phyloP scores from a whole-genome alignment of 2,797 vertebrate species.

The Aselliscus stoliczkanus region DNA sequence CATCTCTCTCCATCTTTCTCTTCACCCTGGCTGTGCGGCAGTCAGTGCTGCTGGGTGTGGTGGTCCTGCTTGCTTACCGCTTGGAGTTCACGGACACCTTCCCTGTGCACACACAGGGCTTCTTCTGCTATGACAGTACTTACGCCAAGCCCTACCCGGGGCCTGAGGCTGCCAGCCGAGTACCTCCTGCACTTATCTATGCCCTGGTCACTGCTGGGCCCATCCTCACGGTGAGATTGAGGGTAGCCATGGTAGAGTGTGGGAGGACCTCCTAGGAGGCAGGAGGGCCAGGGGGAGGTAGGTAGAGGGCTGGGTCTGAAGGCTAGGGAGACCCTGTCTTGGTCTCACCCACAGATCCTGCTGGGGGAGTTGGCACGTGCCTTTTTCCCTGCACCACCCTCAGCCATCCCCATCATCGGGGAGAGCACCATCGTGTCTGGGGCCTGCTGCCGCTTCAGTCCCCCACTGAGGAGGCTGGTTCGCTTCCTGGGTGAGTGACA shows the following conservation, averaged over 20 bases:
- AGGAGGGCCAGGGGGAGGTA: neutral
- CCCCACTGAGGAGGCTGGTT: slow-evolving; percentile 90
- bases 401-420: slow-evolving; percentile 75
- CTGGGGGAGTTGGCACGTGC: slow-evolving; percentile 89
- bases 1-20: neutral
- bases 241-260: neutral
- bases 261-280: neutral
- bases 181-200: slow-evolving; percentile 91
- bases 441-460: slow-evolving; percentile 94
- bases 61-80: slow-evolving; percentile 92
- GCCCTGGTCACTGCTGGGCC: slow-evolving; percentile 92
- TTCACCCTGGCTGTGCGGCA: slow-evolving; percentile 82
- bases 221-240: slow-evolving; percentile 88
- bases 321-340: neutral
- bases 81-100: slow-evolving; percentile 96
- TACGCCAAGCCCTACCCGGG: slow-evolving; percentile 92
- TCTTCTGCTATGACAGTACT: slow-evolving; percentile 93
- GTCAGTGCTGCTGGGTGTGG: slow-evolving; percentile 93
- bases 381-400: slow-evolving; percentile 83
- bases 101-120: slow-evolving; percentile 92
- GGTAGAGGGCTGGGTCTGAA: neutral
- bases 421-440: slow-evolving; percentile 92
- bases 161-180: slow-evolving; percentile 91
- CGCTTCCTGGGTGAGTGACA: slow-evolving; percentile 89
- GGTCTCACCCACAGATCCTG: slow-evolving; percentile 84